phyloP scores from a whole-genome alignment of 2,888 invertebrate genomes.

The Mactromeris polynyma region DNA sequence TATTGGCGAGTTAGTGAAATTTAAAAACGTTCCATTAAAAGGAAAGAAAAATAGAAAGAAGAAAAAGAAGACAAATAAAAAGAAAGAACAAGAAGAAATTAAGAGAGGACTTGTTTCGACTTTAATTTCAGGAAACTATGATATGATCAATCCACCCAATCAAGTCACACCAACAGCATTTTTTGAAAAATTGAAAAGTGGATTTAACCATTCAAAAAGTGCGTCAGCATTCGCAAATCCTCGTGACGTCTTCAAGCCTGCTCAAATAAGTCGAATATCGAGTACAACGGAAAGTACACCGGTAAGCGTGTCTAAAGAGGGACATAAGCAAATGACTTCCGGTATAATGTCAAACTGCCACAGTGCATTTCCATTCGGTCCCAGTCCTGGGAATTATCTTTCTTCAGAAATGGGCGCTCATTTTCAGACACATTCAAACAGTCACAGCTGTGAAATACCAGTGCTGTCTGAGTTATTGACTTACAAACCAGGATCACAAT shows the following conservation, averaged over 20 bases:
- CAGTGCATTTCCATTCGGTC: constrained; percentile 40
- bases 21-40: constrained; percentile 77
- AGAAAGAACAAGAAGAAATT: constrained; percentile 45
- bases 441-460: constrained; percentile 63
- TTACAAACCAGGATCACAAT: constrained; percentile 41
- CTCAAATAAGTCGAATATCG: constrained; percentile 49
- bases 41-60: constrained; percentile 79
- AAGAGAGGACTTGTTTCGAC: constrained; percentile 66
- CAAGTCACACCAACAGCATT: constrained; percentile 79
- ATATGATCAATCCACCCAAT: constrained; percentile 83
- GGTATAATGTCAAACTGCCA: constrained; percentile 13
- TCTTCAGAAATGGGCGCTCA: neutral
- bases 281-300: constrained; percentile 44
- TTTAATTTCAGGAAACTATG: constrained; percentile 75
- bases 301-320: neutral
- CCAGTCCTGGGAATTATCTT: constrained; percentile 25
- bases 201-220: constrained; percentile 77
- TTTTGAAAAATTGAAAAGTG: constrained; percentile 72
- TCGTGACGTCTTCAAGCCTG: constrained; percentile 46
- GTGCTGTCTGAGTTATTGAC: constrained; percentile 72
- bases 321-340: neutral
- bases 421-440: neutral
- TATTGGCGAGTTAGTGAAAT: constrained; percentile 80
- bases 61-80: constrained; percentile 68
- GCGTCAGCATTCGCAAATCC: constrained; percentile 81